Evolutionary conservation across 1,140 invertebrate genomes (phyloP).

Genomic region (Bradysia coprophila): DNA sequence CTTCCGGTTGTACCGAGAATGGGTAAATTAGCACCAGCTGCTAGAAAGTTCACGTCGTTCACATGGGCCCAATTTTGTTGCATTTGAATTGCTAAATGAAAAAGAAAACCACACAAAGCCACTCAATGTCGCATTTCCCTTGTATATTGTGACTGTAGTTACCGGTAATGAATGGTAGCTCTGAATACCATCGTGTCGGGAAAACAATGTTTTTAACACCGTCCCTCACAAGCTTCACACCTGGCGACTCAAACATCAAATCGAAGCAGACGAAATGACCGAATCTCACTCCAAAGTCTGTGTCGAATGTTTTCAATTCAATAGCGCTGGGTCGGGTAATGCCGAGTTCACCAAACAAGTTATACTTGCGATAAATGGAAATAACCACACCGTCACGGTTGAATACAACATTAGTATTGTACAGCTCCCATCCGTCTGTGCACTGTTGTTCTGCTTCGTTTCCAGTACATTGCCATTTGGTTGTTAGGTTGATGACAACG

Average conservation of each 20-base stretch:
- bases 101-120: too few relatives aligned
- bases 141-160: too few relatives aligned
- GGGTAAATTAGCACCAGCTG: constrained; percentile 33
- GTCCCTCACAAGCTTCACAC: constrained; percentile 8
- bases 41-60: constrained; percentile 36
- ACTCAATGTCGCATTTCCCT: too few relatives aligned
- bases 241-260: constrained; percentile 45
- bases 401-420: background rate
- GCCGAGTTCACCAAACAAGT: constrained; percentile 38
- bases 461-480: background rate
- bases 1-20: constrained; percentile 33
- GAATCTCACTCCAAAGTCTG: constrained; percentile 68
- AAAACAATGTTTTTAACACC: constrained; percentile 47
- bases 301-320: constrained; percentile 40
- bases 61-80: constrained; percentile 35
- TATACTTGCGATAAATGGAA: constrained; percentile 46
- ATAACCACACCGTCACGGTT: background rate
- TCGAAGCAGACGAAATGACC: constrained; percentile 65
- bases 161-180: constrained; percentile 43
- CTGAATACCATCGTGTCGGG: constrained; percentile 52
- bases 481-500: background rate
- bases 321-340: background rate
- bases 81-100: constrained; percentile 30
- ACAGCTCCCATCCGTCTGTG: background rate
- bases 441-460: background rate